Evolutionary conservation across 2,113 vertebrate species (phyloP).

Genomic region (Zapus hudsonius): DNA sequence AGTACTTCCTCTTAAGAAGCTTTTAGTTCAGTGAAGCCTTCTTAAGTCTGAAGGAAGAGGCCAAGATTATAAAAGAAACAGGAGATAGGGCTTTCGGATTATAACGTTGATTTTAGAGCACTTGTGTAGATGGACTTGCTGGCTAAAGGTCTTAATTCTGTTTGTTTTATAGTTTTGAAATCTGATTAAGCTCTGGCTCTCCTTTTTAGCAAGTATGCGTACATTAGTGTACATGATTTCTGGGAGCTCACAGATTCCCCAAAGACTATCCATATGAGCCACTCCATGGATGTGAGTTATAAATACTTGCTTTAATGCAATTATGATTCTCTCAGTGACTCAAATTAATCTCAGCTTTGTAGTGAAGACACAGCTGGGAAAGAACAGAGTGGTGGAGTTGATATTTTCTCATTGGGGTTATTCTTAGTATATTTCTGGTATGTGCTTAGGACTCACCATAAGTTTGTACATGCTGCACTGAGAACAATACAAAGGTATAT

Average conservation of each 20-base stretch:
- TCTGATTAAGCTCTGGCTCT: constrained; percentile 14
- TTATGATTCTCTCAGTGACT: not conserved
- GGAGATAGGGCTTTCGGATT: not conserved
- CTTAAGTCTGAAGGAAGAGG: not conserved
- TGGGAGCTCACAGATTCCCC: not conserved
- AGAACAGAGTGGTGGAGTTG: not conserved
- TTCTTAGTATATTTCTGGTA: not conserved
- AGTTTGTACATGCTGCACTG: not conserved
- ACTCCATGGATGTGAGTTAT: not conserved
- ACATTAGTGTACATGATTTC: not conserved
- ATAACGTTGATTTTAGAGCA: not conserved
- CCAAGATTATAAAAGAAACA: not conserved
- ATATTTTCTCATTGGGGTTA: constrained; percentile 9
- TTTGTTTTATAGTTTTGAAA: constrained; percentile 6
- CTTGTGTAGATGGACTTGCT: not conserved
- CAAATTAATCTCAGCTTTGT: not conserved
- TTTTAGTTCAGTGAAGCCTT: not conserved
- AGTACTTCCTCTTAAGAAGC: not conserved
- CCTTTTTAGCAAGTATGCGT: not conserved
- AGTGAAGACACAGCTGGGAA: not conserved
- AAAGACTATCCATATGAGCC: not conserved
- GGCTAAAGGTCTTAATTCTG: not conserved
- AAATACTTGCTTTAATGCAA: not conserved
- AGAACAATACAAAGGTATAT: constrained; percentile 42
- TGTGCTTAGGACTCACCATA: not conserved